Evolutionary conservation across 2,888 invertebrate species (phyloP).

Genomic region (Petrophora chlorosata): DNA sequence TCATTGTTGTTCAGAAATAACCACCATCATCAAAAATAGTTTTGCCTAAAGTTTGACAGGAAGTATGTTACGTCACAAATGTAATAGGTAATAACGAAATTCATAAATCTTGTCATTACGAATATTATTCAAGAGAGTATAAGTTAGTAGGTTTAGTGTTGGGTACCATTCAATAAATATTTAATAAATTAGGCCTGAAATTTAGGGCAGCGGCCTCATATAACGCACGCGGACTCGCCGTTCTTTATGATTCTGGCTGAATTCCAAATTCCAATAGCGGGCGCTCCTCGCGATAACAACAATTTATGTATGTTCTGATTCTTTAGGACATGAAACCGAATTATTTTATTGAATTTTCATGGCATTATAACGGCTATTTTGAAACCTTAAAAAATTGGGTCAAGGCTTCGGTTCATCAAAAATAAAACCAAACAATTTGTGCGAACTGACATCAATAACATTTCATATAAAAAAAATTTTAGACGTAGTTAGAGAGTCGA

Average conservation of each 20-base stretch:
- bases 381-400: not conserved
- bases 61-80: not conserved
- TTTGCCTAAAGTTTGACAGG: too few species aligned
- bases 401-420: not conserved
- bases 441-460: too few species aligned
- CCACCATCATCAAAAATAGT: not conserved
- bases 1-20: not conserved
- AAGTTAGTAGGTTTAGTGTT: slow-evolving; percentile 36
- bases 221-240: slow-evolving; percentile 56
- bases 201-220: slow-evolving; percentile 68
- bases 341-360: slow-evolving; percentile 18
- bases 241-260: slow-evolving; percentile 68
- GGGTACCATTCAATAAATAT: slow-evolving; percentile 54
- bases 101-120: slow-evolving; percentile 15
- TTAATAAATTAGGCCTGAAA: slow-evolving; percentile 60
- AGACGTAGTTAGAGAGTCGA: too few species aligned
- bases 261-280: slow-evolving; percentile 63
- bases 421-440: too few species aligned
- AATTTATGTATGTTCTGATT: slow-evolving; percentile 59
- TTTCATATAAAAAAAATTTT: too few species aligned
- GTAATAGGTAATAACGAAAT: not conserved
- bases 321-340: slow-evolving; percentile 41
- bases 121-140: slow-evolving; percentile 16
- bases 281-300: slow-evolving; percentile 54
- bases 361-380: slow-evolving; percentile 27